Conservation (phyloP, 1,140 invertebrate genomes). For the Drosophila repleta region DNA sequence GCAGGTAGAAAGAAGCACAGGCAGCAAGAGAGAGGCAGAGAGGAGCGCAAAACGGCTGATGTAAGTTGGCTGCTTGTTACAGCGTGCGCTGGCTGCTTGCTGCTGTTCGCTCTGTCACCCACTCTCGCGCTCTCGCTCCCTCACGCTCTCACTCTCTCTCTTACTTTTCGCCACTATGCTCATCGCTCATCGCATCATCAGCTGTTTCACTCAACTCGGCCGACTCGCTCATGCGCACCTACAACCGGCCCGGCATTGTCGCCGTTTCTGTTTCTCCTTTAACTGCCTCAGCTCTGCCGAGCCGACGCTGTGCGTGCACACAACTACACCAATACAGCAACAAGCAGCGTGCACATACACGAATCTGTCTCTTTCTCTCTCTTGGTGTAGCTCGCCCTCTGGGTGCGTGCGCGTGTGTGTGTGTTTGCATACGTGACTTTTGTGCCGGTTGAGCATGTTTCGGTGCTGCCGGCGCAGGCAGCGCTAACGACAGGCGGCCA, state of each 20-base stretch:
- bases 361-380: slow-evolving; percentile 6
- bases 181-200: slow-evolving; percentile 25
- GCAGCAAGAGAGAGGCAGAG: slow-evolving; percentile 25
- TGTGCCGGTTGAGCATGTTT: slow-evolving; percentile 65
- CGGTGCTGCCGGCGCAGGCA: slow-evolving; percentile 42
- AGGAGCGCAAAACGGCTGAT: slow-evolving; percentile 59
- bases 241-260: slow-evolving; percentile 60
- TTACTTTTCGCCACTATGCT: background rate
- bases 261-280: slow-evolving; percentile 34
- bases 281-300: slow-evolving; percentile 27
- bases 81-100: slow-evolving; percentile 23
- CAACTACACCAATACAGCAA: too few species aligned
- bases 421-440: slow-evolving; percentile 72
- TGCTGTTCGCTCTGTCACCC: slow-evolving; percentile 17
- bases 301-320: slow-evolving; percentile 5
- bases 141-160: background rate
- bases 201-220: slow-evolving; percentile 49
- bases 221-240: slow-evolving; percentile 71
- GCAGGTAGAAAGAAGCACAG: slow-evolving; percentile 52
- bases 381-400: background rate
- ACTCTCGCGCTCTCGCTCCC: slow-evolving; percentile 33
- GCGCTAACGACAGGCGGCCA: slow-evolving; percentile 4
- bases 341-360: background rate
- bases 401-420: slow-evolving; percentile 28
- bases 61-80: slow-evolving; percentile 67